Evolutionary conservation across 2,888 invertebrate species (phyloP).

Genomic region (Diploptera punctata): DNA sequence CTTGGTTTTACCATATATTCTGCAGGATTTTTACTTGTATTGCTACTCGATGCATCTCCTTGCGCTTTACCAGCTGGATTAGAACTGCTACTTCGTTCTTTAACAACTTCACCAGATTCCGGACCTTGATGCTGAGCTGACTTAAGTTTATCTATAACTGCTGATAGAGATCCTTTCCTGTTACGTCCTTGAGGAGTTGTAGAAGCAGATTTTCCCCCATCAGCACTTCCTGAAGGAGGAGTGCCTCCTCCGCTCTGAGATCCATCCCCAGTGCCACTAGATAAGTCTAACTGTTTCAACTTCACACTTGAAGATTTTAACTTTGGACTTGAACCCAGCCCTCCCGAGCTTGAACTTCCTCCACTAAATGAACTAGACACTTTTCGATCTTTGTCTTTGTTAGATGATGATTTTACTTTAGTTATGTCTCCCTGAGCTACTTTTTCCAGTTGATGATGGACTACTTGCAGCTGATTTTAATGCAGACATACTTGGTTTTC

Average conservation of each 20-base stretch:
- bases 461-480: slow-evolving; percentile 74
- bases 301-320: slow-evolving; percentile 70
- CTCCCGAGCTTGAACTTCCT: slow-evolving; percentile 41
- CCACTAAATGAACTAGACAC: slow-evolving; percentile 50
- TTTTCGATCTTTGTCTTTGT: slow-evolving; percentile 62
- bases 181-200: slow-evolving; percentile 66
- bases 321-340: slow-evolving; percentile 69
- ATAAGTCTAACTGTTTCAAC: slow-evolving; percentile 67
- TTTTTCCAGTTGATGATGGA: slow-evolving; percentile 36
- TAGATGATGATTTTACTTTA: slow-evolving; percentile 38
- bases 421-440: slow-evolving; percentile 31
- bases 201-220: slow-evolving; percentile 66
- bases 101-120: slow-evolving; percentile 55
- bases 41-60: slow-evolving; percentile 45
- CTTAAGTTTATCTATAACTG: slow-evolving; percentile 87
- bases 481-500: slow-evolving; percentile 89
- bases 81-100: slow-evolving; percentile 43
- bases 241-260: slow-evolving; percentile 52
- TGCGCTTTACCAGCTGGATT: slow-evolving; percentile 51
- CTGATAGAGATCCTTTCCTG: slow-evolving; percentile 77
- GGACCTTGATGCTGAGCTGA: slow-evolving; percentile 72
- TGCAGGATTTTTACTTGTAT: slow-evolving; percentile 67
- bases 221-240: slow-evolving; percentile 63
- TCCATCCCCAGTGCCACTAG: slow-evolving; percentile 27
- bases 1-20: slow-evolving; percentile 92